phyloP scores from a whole-genome alignment of 2,113 vertebrate genomes.

The Hemichromis elongatus region DNA sequence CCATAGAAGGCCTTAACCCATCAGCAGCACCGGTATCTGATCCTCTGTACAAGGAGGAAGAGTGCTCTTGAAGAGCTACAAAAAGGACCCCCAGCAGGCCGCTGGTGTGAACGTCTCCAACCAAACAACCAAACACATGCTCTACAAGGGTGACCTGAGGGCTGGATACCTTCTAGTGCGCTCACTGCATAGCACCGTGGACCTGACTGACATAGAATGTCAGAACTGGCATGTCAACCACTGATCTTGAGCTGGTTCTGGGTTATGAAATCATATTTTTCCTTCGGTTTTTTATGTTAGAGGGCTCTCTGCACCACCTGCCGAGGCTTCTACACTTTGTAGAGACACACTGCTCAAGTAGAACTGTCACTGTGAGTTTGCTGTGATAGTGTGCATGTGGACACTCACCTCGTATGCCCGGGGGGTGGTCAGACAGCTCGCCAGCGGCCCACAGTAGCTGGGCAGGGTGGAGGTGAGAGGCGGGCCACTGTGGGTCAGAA shows the following conservation, averaged over 20 bases:
- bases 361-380: background rate
- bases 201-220: background rate
- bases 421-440: slow-evolving; percentile 89
- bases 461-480: slow-evolving; percentile 90
- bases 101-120: background rate
- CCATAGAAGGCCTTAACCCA: background rate
- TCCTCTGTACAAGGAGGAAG: background rate
- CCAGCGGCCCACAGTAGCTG: slow-evolving; percentile 89
- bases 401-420: slow-evolving; percentile 89
- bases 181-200: background rate
- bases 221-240: background rate
- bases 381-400: background rate
- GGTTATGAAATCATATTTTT: background rate
- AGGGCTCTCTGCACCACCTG: background rate
- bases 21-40: background rate
- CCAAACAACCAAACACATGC: background rate
- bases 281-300: background rate
- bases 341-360: background rate
- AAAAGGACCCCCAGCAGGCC: background rate
- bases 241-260: background rate
- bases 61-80: background rate
- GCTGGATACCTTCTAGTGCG: background rate
- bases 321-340: background rate
- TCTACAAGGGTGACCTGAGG: background rate
- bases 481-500: slow-evolving; percentile 94